These are phyloP conservation scores for Sardina pilchardus DNA, from an alignment of 2,113 vertebrate genomes.

Conservation along the genomic window DNA sequence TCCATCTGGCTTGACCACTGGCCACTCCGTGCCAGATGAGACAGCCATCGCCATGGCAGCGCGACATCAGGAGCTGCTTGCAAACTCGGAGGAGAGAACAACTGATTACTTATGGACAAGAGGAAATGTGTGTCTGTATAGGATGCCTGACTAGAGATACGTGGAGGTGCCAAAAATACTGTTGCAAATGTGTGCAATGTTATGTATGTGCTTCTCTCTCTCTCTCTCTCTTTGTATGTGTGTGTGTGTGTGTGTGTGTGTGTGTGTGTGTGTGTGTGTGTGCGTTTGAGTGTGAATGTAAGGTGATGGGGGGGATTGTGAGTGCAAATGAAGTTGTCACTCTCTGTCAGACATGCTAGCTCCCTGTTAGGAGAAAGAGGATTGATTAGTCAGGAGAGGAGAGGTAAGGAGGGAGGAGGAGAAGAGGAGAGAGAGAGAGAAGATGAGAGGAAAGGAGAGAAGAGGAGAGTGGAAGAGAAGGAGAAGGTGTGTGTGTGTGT, in stretches of 20 bases:
- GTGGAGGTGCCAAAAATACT: not conserved
- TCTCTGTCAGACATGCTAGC: too few species aligned
- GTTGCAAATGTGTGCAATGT: not conserved
- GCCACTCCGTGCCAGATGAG: not conserved
- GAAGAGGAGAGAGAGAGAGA: not conserved
- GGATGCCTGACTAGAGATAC: not conserved
- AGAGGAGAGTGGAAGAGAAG: not conserved
- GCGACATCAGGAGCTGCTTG: not conserved
- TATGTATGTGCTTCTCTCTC: not conserved
- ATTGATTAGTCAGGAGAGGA: not conserved
- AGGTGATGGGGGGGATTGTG: not conserved
- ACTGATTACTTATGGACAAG: not conserved
- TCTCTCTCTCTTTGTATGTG: not conserved
- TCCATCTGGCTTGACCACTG: not conserved
- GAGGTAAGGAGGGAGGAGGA: not conserved
- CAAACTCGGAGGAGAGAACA: not conserved
- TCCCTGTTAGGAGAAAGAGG: too few species aligned
- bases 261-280: not conserved
- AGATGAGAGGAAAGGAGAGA: not conserved
- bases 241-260: not conserved
- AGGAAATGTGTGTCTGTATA: not conserved
- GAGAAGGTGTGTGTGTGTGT: too few species aligned
- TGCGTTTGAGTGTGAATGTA: not conserved
- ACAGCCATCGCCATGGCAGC: not conserved
- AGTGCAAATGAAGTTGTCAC: too few species aligned